These are phyloP conservation scores for Lasius fuliginosus DNA, from an alignment of 2,888 invertebrate genomes.

Conservation along the genomic window DNA sequence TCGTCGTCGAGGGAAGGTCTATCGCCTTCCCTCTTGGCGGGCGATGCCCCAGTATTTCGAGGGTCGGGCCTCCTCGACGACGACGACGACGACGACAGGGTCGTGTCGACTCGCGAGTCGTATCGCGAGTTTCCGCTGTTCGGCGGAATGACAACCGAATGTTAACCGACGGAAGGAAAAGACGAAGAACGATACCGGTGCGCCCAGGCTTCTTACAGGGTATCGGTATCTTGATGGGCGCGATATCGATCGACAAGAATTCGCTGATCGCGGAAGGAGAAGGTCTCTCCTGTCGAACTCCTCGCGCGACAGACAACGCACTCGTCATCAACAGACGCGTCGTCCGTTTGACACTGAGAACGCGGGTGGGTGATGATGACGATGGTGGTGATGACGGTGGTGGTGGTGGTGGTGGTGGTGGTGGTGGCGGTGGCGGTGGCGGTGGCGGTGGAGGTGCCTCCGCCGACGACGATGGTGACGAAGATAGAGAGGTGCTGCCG, in stretches of 20 bases:
- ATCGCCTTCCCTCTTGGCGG: slow-evolving; percentile 73
- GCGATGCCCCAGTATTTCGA: slow-evolving; percentile 72
- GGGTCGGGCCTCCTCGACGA: slow-evolving; percentile 64
- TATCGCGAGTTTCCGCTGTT: slow-evolving; percentile 43
- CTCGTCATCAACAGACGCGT: slow-evolving; percentile 57
- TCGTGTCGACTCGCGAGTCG: slow-evolving; percentile 39
- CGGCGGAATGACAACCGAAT: background rate
- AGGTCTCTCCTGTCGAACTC: slow-evolving; percentile 49
- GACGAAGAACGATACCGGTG: slow-evolving; percentile 31
- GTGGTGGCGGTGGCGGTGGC: slow-evolving; percentile 35
- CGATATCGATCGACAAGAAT: background rate
- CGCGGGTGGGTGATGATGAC: slow-evolving; percentile 59
- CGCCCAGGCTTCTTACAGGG: slow-evolving; percentile 42
- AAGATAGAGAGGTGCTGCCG: slow-evolving; percentile 31
- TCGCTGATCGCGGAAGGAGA: slow-evolving; percentile 46
- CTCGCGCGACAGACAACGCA: slow-evolving; percentile 55
- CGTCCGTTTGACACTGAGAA: slow-evolving; percentile 61
- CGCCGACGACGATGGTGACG: slow-evolving; percentile 53
- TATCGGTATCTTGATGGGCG: slow-evolving; percentile 34
- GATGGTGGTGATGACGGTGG: slow-evolving; percentile 38
- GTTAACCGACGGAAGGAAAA: background rate
- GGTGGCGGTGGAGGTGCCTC: slow-evolving; percentile 46
- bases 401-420: slow-evolving; percentile 62
- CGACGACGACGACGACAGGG: slow-evolving; percentile 62
- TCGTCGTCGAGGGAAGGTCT: slow-evolving; percentile 78